These are phyloP conservation scores for Sarcophaga peregrina DNA, from an alignment of 1,140 invertebrate species.

Conservation along the genomic window DNA sequence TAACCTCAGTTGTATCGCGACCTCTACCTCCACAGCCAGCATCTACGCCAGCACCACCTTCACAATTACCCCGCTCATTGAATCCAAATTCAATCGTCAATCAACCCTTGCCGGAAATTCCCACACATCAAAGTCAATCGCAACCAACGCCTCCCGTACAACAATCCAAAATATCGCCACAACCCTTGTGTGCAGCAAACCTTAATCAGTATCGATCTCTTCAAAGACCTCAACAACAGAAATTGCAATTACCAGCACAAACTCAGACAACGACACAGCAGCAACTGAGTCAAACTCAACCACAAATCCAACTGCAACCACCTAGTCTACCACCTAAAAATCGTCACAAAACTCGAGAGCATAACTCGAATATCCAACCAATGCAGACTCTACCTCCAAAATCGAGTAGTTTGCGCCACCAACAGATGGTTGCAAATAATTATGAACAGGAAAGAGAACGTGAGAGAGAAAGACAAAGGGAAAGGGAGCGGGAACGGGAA, in stretches of 20 bases:
- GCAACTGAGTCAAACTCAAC: conserved; percentile 46
- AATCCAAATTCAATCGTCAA: conserved; percentile 65
- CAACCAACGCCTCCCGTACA: conserved; percentile 46
- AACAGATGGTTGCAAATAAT: conserved; percentile 51
- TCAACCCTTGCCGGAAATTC: conserved; percentile 65
- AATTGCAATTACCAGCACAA: conserved; percentile 42
- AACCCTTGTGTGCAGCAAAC: conserved; percentile 63
- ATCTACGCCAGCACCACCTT: conserved; percentile 47
- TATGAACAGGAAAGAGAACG: conserved; percentile 44
- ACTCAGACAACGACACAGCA: conserved; percentile 46
- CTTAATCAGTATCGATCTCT: conserved; percentile 64
- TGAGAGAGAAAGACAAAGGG: conserved; percentile 48
- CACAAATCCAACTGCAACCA: conserved; percentile 54
- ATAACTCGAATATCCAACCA: conserved; percentile 56
- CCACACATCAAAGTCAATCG: conserved; percentile 46
- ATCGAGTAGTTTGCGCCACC: conserved; percentile 55
- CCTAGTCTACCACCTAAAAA: conserved; percentile 64
- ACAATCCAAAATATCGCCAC: conserved; percentile 59
- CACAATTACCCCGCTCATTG: conserved; percentile 50
- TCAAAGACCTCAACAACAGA: conserved; percentile 56
- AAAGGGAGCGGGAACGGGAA: conserved; percentile 49
- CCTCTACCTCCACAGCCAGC: conserved; percentile 48
- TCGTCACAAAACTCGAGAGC: conserved; percentile 58
- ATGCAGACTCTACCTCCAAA: conserved; percentile 63
- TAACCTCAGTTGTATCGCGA: conserved; percentile 43